These are phyloP conservation scores for Phorcus lineatus DNA, from an alignment of 2,888 invertebrate genomes.

Conservation along the genomic window DNA sequence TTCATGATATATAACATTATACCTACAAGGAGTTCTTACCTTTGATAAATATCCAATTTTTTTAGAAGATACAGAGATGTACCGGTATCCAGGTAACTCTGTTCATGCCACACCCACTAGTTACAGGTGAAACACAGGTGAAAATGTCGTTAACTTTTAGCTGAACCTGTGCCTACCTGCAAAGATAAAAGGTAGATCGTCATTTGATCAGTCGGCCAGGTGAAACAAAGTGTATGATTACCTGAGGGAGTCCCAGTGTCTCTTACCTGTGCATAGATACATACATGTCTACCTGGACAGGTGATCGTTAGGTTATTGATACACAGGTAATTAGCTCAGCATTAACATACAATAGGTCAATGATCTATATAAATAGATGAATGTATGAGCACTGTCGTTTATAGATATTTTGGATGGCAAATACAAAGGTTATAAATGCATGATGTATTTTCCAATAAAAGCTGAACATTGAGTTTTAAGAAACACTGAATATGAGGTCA, in stretches of 20 bases:
- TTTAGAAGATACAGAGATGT: background rate
- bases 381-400: no score
- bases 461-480: no score
- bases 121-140: background rate
- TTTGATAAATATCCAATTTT: no score
- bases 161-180: background rate
- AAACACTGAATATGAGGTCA: no score
- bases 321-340: background rate
- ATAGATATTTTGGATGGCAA: no score
- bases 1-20: no score
- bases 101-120: background rate
- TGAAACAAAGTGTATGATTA: background rate
- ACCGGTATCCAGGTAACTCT: background rate
- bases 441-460: no score
- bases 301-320: background rate
- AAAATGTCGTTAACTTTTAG: background rate
- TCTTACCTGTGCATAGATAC: background rate
- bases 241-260: background rate
- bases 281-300: background rate
- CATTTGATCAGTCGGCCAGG: background rate
- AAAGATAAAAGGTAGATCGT: background rate
- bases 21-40: no score
- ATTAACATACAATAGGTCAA: slow-evolving; percentile 1
- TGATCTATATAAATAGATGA: no score
- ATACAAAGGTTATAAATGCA: no score